Conservation (phyloP, 2,888 invertebrate species). For the Ceraclea dissimilis region DNA sequence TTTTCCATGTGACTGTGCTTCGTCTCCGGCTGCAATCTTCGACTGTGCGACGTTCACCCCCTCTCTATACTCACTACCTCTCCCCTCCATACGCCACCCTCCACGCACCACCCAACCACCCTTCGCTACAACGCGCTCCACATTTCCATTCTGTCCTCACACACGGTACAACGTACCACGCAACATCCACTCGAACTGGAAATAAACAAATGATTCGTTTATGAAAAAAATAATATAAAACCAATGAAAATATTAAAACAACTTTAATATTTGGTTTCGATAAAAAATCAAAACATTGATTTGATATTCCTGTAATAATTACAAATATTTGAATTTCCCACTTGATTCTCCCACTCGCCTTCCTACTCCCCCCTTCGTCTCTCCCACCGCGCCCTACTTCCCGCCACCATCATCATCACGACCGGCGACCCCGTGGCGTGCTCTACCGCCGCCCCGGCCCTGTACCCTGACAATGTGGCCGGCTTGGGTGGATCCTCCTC, state of each 20-base stretch:
- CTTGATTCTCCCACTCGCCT: conserved; percentile 28
- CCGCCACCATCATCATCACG: conserved; percentile 39
- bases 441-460: conserved; percentile 76
- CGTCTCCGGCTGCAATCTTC: conserved; percentile 27
- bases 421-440: conserved; percentile 70
- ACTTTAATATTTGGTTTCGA: not conserved
- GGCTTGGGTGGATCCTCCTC: conserved; percentile 53
- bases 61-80: conserved; percentile 28
- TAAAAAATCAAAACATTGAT: not conserved
- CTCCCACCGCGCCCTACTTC: conserved; percentile 24
- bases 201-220: not conserved
- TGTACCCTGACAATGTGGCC: conserved; percentile 72
- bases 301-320: conserved; percentile 35
- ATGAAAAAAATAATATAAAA: not conserved
- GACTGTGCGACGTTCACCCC: conserved; percentile 21
- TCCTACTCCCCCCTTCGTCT: conserved; percentile 27
- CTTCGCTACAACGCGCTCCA: conserved; percentile 25
- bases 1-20: conserved; percentile 21
- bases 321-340: not conserved
- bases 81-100: conserved; percentile 25
- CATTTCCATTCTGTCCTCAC: conserved; percentile 26
- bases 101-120: conserved; percentile 24
- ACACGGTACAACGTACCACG: conserved; percentile 33
- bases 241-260: not conserved
- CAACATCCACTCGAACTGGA: not conserved